Evolutionary conservation across 92 coral and sea anemone genomes (phyloP).

Genomic region (Galaxea fascicularis): DNA sequence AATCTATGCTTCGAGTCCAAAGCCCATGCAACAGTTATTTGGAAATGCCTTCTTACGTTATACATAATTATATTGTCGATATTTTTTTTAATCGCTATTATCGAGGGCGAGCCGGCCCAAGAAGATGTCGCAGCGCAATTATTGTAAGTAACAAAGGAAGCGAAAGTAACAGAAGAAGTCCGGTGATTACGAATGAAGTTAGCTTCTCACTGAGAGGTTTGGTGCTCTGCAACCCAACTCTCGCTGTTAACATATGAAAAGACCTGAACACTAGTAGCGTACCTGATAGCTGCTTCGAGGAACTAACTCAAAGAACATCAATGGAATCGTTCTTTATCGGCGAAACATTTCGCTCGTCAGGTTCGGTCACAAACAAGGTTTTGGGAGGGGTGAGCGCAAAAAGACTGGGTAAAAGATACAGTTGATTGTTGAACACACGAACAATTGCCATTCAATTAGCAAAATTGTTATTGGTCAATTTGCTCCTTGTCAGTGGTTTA

Average conservation of each 20-base stretch:
- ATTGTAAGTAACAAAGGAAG: background rate
- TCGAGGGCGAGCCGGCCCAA: background rate
- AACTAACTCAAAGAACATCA: background rate
- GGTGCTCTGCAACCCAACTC: background rate
- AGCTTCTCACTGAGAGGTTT: background rate
- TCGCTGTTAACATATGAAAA: no score
- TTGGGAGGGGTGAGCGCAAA: background rate
- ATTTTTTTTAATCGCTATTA: no score
- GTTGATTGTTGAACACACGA: background rate
- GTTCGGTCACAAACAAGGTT: background rate
- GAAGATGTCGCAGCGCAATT: background rate
- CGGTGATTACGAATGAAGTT: background rate
- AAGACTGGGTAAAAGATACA: background rate
- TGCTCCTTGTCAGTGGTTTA: background rate
- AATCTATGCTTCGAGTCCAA: background rate
- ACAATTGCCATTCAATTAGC: background rate
- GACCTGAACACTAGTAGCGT: no score
- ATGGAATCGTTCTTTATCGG: background rate
- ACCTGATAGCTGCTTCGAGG: background rate
- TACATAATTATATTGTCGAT: no score
- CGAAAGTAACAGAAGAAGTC: background rate
- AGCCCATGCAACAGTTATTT: background rate
- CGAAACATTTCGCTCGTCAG: background rate
- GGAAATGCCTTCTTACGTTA: no score
- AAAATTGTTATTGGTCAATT: background rate